phyloP scores from a whole-genome alignment of 2,113 vertebrate genomes.

The Aix galericulata region DNA sequence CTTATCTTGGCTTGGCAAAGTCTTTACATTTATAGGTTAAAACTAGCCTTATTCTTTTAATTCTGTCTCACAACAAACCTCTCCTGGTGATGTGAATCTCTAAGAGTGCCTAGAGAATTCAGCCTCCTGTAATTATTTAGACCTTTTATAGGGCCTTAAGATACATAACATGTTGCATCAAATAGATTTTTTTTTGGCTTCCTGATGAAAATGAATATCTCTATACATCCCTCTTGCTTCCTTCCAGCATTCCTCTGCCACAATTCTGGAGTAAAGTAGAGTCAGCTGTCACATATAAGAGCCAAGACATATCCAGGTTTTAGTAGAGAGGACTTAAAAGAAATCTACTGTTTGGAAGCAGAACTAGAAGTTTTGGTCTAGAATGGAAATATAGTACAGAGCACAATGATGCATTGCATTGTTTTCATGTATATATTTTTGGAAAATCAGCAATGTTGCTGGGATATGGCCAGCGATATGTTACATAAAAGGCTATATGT shows the following conservation, averaged over 20 bases:
- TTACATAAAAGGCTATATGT: not conserved
- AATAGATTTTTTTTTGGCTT: slow-evolving; percentile 13
- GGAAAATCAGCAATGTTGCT: rapidly evolving
- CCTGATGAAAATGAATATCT: not conserved
- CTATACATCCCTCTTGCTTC: not conserved
- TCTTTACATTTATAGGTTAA: not conserved
- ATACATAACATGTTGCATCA: not conserved
- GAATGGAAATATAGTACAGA: not conserved
- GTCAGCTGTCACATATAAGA: not conserved
- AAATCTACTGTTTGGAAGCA: not conserved
- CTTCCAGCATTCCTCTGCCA: not conserved
- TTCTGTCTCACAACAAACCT: not conserved
- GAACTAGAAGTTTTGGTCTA: not conserved
- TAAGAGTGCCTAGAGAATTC: not conserved
- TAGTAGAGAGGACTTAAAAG: not conserved
- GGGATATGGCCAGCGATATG: not conserved
- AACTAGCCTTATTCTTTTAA: not conserved
- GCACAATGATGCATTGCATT: not conserved
- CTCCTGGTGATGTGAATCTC: not conserved
- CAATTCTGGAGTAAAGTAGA: not conserved
- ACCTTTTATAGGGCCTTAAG: not conserved
- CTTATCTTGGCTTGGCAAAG: not conserved
- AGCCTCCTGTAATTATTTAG: not conserved
- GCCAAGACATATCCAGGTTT: not conserved
- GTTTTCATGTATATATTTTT: not conserved